These are phyloP conservation scores for Hippolais icterina DNA, from an alignment of 2,113 vertebrate species.

Conservation along the genomic window DNA sequence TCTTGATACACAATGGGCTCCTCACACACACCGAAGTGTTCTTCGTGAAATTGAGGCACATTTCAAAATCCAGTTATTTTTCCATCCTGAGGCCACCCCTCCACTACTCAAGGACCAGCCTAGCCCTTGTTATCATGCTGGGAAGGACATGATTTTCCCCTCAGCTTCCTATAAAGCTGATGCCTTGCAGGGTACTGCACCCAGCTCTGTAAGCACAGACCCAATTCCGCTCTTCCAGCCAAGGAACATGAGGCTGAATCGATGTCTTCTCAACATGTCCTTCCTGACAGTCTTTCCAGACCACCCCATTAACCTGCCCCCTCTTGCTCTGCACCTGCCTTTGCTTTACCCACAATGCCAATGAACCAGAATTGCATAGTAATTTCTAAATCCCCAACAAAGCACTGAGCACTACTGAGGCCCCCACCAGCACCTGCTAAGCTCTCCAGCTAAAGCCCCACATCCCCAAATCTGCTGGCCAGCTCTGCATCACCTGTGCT, in stretches of 20 bases:
- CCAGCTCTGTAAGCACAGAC: background rate
- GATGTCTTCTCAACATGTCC: background rate
- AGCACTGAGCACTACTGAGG: background rate
- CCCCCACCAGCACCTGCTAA: background rate
- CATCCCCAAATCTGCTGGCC: background rate
- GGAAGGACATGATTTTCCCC: background rate
- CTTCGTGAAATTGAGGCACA: background rate
- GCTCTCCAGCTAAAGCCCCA: background rate
- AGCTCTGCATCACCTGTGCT: background rate
- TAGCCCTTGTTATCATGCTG: background rate
- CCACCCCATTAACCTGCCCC: background rate
- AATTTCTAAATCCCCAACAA: background rate
- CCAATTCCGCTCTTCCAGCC: rapidly evolving
- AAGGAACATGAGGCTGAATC: background rate
- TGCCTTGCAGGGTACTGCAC: background rate
- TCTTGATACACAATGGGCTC: background rate
- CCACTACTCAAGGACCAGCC: background rate
- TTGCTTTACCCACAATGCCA: rapidly evolving
- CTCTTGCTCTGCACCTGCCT: background rate
- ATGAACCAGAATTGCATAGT: rapidly evolving
- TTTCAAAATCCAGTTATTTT: background rate
- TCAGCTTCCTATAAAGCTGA: background rate
- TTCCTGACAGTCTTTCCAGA: background rate
- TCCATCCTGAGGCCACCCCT: background rate
- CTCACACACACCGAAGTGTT: background rate